These are phyloP conservation scores for Heliconius hermathena DNA, from an alignment of 1,140 invertebrate genomes.

Conservation along the genomic window DNA sequence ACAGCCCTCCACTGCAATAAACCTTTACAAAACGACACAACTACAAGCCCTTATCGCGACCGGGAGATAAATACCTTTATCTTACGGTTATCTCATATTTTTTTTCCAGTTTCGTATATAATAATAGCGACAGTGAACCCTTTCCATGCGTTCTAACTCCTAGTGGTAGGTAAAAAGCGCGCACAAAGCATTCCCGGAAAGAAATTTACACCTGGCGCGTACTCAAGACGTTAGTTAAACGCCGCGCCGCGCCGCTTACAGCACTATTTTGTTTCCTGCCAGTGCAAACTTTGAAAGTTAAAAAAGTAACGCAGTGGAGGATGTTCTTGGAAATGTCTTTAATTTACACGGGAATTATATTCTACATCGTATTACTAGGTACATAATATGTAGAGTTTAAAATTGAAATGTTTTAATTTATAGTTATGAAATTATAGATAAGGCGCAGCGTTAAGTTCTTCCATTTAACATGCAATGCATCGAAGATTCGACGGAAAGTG, in stretches of 20 bases:
- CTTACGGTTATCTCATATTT: background rate
- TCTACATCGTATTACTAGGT: too few species aligned
- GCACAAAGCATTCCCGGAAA: slow-evolving; percentile 10
- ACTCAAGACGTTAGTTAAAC: slow-evolving; percentile 13
- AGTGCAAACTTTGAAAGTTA: background rate
- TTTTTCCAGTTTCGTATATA: slow-evolving; percentile 7
- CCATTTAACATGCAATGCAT: too few species aligned
- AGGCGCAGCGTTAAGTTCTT: too few species aligned
- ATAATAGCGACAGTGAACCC: background rate
- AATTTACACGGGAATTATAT: too few species aligned
- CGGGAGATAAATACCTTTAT: background rate
- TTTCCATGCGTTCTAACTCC: background rate
- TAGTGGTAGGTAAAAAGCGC: background rate
- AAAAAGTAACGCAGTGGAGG: background rate
- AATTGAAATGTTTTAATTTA: too few species aligned
- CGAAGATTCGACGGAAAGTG: too few species aligned
- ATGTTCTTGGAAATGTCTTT: background rate
- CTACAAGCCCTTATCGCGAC: background rate
- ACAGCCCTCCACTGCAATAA: background rate
- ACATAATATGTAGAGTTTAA: too few species aligned
- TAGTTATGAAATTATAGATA: too few species aligned
- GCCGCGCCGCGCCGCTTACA: background rate
- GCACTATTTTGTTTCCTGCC: background rate
- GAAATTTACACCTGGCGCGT: slow-evolving; percentile 9
- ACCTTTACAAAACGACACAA: background rate